These are phyloP conservation scores for Drosophila pandora DNA, from an alignment of 1,140 invertebrate genomes.

Conservation along the genomic window DNA sequence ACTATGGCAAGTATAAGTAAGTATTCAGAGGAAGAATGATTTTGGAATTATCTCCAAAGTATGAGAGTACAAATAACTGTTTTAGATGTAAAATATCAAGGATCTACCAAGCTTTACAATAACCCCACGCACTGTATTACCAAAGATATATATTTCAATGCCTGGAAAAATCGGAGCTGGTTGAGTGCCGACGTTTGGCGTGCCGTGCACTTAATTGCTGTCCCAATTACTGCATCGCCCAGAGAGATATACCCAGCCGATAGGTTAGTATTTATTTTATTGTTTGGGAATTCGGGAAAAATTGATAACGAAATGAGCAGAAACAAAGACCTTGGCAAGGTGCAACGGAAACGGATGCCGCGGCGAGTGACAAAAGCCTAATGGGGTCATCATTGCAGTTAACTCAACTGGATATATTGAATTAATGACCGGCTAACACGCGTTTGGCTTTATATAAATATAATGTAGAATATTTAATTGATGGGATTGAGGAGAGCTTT, in stretches of 20 bases:
- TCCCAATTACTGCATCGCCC: constrained; percentile 50
- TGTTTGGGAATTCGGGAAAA: constrained; percentile 47
- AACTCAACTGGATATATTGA: constrained; percentile 40
- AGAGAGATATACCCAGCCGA: constrained; percentile 49
- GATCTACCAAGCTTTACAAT: background rate
- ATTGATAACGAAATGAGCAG: constrained; percentile 36
- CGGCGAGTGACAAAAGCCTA: constrained; percentile 28
- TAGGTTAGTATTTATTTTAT: constrained; percentile 44
- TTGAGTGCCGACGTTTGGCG: constrained; percentile 41
- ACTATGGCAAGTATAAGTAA: too few relatives aligned
- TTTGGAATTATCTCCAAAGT: background rate
- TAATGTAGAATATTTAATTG: constrained; percentile 12
- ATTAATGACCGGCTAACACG: constrained; percentile 65
- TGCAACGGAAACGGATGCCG: constrained; percentile 70
- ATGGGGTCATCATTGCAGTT: constrained; percentile 56
- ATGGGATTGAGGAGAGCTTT: constrained; percentile 9
- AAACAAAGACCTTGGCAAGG: constrained; percentile 55
- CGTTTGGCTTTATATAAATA: constrained; percentile 21
- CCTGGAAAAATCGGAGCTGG: constrained; percentile 42
- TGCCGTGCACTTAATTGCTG: constrained; percentile 72
- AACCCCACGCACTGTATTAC: background rate
- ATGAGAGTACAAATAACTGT: background rate
- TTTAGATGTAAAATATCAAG: background rate
- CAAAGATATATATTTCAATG: constrained; percentile 26
- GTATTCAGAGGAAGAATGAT: too few relatives aligned